Percentiles rank a stretch among this genome's conserved stretches.
phyloP scores from a whole-genome alignment of 2,797 vertebrate genomes.

The Odontamblyopus lacepedii region DNA sequence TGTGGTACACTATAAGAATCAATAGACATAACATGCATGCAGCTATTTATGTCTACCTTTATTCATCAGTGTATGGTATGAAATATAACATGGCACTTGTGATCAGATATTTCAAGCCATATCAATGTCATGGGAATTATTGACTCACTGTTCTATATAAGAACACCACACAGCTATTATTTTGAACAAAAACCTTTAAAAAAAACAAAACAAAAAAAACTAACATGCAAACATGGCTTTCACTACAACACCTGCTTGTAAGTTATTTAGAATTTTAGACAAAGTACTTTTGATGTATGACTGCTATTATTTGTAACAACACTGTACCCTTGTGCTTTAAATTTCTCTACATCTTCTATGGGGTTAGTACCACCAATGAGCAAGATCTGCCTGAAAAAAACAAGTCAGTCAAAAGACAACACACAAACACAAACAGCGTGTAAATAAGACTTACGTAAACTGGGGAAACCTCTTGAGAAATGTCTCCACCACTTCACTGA shows the following conservation, averaged over 20 bases:
- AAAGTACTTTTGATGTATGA: constrained; percentile 1
- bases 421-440: too few species aligned
- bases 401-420: not conserved
- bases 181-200: not conserved
- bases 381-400: constrained; percentile 85
- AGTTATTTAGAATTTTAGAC: not conserved
- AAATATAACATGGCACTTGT: too few species aligned
- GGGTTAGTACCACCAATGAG: constrained; percentile 95
- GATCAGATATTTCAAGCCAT: too few species aligned
- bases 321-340: constrained; percentile 85
- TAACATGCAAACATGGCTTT: not conserved
- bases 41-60: not conserved
- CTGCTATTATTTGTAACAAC: not conserved
- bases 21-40: not conserved
- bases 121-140: too few species aligned
- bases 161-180: too few species aligned
- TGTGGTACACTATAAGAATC: too few species aligned
- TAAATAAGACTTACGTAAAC: constrained; percentile 81
- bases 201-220: too few species aligned
- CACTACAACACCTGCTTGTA: not conserved
- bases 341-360: constrained; percentile 89
- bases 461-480: constrained; percentile 87
- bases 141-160: too few species aligned
- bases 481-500: constrained; percentile 86
- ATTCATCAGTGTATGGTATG: not conserved